A percentile compares a stretch with the other conserved stretches of the same genome.
Evolutionary conservation across 2,113 vertebrate species (phyloP).

Genomic region (Acrocephalus kingi): DNA sequence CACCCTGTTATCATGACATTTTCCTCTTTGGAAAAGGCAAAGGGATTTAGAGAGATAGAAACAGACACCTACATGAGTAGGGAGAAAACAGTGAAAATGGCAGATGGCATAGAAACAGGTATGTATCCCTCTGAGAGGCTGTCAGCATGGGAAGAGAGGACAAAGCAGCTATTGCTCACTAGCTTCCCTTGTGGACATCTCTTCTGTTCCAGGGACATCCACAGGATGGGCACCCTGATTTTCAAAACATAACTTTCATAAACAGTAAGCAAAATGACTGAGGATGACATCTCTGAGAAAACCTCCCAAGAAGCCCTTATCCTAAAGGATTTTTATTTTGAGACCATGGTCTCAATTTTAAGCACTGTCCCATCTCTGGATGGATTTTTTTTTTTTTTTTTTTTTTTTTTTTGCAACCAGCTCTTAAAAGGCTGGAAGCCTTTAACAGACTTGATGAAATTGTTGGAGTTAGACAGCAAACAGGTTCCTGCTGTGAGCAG

Average conservation of each 20-base stretch:
- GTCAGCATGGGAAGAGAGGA: not conserved
- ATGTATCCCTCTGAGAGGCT: not conserved
- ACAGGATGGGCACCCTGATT: not conserved
- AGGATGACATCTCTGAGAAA: not conserved
- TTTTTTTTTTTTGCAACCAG: not conserved
- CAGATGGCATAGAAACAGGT: slow-evolving; percentile 28
- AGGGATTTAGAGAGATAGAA: slow-evolving; percentile 39
- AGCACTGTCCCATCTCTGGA: not conserved
- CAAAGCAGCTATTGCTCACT: not conserved
- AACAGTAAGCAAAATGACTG: not conserved
- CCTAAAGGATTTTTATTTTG: not conserved
- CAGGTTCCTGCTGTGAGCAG: not conserved
- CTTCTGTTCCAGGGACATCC: not conserved
- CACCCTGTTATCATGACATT: slow-evolving; percentile 58
- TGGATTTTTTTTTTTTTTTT: not conserved
- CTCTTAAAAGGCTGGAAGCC: not conserved
- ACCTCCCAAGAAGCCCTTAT: not conserved
- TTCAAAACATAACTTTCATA: not conserved
- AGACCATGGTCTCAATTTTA: not conserved
- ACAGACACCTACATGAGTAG: not conserved
- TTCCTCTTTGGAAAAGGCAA: slow-evolving; percentile 58
- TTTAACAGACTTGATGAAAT: not conserved
- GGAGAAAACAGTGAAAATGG: not conserved
- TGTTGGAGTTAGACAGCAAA: not conserved
- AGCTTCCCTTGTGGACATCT: not conserved